Base-by-base conservation (phyloP, 2,888 invertebrate genomes). In the Eugnorisma glareosa region DNA sequence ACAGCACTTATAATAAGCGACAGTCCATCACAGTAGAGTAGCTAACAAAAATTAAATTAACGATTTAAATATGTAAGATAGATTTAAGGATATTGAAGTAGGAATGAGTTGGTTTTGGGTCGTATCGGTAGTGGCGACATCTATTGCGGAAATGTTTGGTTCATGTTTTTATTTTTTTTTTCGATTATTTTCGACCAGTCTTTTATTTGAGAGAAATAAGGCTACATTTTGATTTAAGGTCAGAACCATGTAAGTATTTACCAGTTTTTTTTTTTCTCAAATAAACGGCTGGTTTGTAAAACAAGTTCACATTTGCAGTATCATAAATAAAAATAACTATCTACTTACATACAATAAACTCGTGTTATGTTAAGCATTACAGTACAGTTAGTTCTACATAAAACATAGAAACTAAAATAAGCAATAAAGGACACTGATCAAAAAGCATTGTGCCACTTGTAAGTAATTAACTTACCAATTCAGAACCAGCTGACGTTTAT, bases 11-110 rank as follows among this genome's bases (percentile, higher is more conserved):
- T 78, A 79, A 70, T 89, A 88, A 92, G 90, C 87, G 89, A 91
- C 90, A 93, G 93, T 93, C 92, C 94, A 94, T 94, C 93, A 94
- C 93, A 93, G 79, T 93, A 92, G 91, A 81, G 74, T 91, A 92
- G 84, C 85, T 90, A 92, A 90, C 89, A 90, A 86, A 71, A 89
- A 87, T 86, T 89, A 88, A 90, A 91, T 90, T 91, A 90, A 91
- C 86, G 71, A 80, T 87, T 83, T 70, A 63, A 80, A 78, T 81
- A 81, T 79, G 66, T 86, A 87, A 87, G 88, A 85, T 87, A 86
- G 84, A 67, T 48, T 86, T 90, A 92, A 89, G 81, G 75, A 71
- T 79, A 76, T 79, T 70, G 86, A 85, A 79, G 82, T 77, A 81
- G 76, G 76, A 63, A 72, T 59, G 73, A 70, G 76, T 76, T 86